phyloP scores from a whole-genome alignment of 2,888 invertebrate species.

The Leptinotarsa haldemani region DNA sequence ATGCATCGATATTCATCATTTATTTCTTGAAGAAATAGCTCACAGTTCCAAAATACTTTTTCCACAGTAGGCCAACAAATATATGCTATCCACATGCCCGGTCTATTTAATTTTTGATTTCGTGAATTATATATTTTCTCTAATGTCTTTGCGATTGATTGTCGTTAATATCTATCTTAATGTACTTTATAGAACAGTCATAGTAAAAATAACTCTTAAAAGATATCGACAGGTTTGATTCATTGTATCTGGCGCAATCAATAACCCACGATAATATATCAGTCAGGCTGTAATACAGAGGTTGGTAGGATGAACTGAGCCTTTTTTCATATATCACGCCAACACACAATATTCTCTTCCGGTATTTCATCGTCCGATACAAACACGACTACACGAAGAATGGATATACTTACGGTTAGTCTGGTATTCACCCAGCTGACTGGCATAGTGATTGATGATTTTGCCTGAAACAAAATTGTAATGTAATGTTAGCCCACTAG shows the following conservation, averaged over 20 bases:
- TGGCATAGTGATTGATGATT: constrained; percentile 61
- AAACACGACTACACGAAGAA: constrained; percentile 9
- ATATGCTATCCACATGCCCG: no score
- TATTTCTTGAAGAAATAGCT: no score
- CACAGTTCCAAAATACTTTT: no score
- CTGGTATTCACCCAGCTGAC: constrained; percentile 60
- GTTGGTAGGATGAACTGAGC: constrained; percentile 27
- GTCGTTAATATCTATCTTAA: no score
- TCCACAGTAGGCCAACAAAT: no score
- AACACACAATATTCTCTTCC: constrained; percentile 33
- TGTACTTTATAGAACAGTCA: no score
- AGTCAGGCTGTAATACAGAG: constrained; percentile 39
- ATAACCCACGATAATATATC: constrained; percentile 59
- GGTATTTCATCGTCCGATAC: constrained; percentile 23
- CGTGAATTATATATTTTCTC: no score
- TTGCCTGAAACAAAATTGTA: constrained; percentile 56
- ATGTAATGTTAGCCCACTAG: constrained; percentile 1
- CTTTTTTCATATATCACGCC: constrained; percentile 26
- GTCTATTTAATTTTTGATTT: no score
- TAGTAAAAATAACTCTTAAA: constrained; percentile 32
- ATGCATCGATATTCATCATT: no score
- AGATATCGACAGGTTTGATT: constrained; percentile 62
- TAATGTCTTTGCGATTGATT: no score
- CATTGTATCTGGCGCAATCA: constrained; percentile 60
- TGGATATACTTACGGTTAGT: constrained; percentile 61